A percentile compares a stretch with the other conserved stretches of the same genome.
Conservation (phyloP, 2,888 invertebrate genomes). For the Drosophila paramelanica region DNA sequence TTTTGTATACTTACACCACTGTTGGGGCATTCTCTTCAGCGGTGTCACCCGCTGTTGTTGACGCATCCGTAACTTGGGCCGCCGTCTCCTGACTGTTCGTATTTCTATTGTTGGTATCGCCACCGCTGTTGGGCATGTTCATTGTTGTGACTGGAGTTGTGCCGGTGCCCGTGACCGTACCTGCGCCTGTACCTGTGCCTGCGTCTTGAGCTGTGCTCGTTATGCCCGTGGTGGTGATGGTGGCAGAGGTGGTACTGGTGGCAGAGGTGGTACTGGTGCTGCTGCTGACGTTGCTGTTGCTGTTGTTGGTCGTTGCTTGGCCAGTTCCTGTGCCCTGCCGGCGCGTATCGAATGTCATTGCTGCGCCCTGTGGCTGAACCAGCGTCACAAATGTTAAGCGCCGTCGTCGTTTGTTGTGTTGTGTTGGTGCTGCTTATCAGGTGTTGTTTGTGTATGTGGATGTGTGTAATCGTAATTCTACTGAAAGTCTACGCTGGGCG, state of each 20-base stretch:
- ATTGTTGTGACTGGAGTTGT: slow-evolving; percentile 43
- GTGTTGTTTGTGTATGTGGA: slow-evolving; percentile 14
- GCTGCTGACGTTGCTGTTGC: slow-evolving; percentile 37
- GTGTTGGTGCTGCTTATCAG: slow-evolving; percentile 32
- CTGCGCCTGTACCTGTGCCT: slow-evolving; percentile 38
- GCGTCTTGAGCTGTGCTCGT: slow-evolving; percentile 63
- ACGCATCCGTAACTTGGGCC: slow-evolving; percentile 25
- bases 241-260: slow-evolving; percentile 42
- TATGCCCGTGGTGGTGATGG: slow-evolving; percentile 54
- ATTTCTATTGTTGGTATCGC: slow-evolving; percentile 51
- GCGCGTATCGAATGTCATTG: slow-evolving; percentile 85
- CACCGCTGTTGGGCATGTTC: slow-evolving; percentile 56
- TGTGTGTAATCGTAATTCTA: slow-evolving; percentile 48
- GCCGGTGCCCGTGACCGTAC: slow-evolving; percentile 39
- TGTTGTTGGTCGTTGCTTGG: slow-evolving; percentile 58
- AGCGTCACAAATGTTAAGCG: slow-evolving; percentile 44
- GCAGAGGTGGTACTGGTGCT: slow-evolving; percentile 35
- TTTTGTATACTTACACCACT: slow-evolving; percentile 58
- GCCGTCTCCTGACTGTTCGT: slow-evolving; percentile 44
- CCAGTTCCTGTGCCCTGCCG: slow-evolving; percentile 72
- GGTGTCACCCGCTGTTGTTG: slow-evolving; percentile 43
- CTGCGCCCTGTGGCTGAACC: slow-evolving; percentile 53
- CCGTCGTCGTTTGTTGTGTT: slow-evolving; percentile 46
- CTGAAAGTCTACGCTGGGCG: slow-evolving; percentile 72
- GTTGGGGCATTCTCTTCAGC: slow-evolving; percentile 64